Evolutionary conservation across 2,113 vertebrate genomes (phyloP).

Genomic region (Thryonomys swinderianus): DNA sequence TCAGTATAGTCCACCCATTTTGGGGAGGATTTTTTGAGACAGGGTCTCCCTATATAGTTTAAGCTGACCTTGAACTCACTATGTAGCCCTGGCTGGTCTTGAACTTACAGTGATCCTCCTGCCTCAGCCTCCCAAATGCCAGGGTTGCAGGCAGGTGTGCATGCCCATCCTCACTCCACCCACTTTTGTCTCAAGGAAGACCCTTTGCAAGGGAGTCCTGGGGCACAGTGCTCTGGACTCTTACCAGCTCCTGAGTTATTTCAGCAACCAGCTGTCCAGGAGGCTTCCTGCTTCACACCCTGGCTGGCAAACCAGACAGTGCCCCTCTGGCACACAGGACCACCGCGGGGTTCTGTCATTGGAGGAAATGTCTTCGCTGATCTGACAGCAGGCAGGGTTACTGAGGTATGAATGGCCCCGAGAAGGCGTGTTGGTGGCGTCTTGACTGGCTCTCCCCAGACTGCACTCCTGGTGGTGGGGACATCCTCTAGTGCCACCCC

Average conservation of each 20-base stretch:
- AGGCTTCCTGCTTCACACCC: neutral
- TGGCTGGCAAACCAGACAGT: neutral
- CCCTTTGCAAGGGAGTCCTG: neutral
- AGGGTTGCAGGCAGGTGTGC: neutral
- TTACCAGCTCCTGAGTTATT: neutral
- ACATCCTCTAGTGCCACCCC: neutral
- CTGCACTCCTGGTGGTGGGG: neutral
- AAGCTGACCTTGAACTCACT: neutral
- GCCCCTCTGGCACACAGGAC: fast-evolving
- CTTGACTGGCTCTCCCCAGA: neutral
- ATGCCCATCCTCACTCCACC: neutral
- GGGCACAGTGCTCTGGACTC: neutral
- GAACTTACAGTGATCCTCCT: neutral
- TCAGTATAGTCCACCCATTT: neutral
- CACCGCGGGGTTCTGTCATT: neutral
- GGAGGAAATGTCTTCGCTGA: neutral
- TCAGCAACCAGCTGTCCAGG: constrained; percentile 2
- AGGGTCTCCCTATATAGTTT: neutral
- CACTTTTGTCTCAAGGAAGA: neutral
- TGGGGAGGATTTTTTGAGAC: neutral
- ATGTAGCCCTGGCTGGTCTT: neutral
- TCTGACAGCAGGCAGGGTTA: neutral
- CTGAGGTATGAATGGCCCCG: neutral
- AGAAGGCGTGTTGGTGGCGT: neutral
- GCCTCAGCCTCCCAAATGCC: neutral